Evolutionary conservation across 1,140 invertebrate genomes (phyloP), one percentile per base, ranked within the genome.

Genomic region (Caerostris darwini): DNA sequence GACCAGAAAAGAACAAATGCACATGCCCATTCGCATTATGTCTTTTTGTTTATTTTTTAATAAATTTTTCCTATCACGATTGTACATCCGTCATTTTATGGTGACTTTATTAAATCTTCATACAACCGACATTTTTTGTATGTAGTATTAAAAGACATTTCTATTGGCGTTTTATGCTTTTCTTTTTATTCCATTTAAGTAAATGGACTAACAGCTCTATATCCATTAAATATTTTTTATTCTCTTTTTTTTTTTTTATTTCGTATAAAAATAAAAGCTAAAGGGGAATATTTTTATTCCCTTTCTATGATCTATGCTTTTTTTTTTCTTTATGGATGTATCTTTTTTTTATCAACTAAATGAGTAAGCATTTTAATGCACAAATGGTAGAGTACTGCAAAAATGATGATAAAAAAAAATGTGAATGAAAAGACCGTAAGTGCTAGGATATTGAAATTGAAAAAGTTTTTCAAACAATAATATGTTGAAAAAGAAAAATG

Each of bases 31-130:
- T 58, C 82, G 83, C 14, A 93, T 71, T 56, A 64, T 81, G 71
- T 50, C n/a, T 34, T 69, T 71, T 93, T 54, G 71, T 57, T 69
- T 59, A 0, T 57, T 93, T 92, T 85, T 57, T 7, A 61, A 19
- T 87, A 64, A 53, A 54, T 92, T 91, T 85, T 85, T 92, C 69
- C 90, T 87, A 67, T 85, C 81, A 85, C 82, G 83, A 59, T 83
- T 7, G 53, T 87, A 94, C 85, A 94, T 94, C 92, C 64, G 92
- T 59, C 64, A 67, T 50, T 88, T 94, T 94, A 94, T 89, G 85
- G 86, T 61, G 86, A 94, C 85, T 94, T 94, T 94, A 94, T 94
- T 94, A 94, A 94, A 89, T 94, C 92, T 94, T 94, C 69, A 57
- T 54, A 88, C 69, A 88, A 86, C 61, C 82, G 59, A 85, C 82